phyloP scores from a whole-genome alignment of 2,113 vertebrate genomes.

The Menidia beryllina region DNA sequence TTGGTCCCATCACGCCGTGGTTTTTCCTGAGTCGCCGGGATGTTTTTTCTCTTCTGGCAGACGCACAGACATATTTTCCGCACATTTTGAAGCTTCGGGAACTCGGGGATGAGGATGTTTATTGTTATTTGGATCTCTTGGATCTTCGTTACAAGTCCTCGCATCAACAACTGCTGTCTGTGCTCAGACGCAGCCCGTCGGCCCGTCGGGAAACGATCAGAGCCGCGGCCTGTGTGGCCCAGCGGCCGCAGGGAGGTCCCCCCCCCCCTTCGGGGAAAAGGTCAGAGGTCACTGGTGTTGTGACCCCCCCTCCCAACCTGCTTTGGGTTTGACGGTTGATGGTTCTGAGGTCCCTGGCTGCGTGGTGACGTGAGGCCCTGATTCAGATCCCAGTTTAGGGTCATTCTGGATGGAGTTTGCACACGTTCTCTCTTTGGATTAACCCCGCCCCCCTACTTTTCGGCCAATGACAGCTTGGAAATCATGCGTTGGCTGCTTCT shows the following conservation, averaged over 20 bases:
- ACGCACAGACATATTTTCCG: not conserved
- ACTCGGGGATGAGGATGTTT: constrained; percentile 24
- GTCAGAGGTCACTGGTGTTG: not conserved
- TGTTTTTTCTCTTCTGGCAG: not conserved
- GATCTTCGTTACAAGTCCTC: not conserved
- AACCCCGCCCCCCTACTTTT: too few species aligned
- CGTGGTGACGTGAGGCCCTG: too few species aligned
- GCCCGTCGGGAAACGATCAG: constrained; percentile 19
- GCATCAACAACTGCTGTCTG: constrained; percentile 21
- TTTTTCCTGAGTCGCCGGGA: not conserved
- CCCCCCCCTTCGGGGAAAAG: not conserved
- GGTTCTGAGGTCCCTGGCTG: too few species aligned
- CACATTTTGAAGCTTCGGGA: constrained; percentile 1
- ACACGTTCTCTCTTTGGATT: too few species aligned
- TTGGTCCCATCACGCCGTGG: not conserved
- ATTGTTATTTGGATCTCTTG: not conserved
- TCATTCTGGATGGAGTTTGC: too few species aligned
- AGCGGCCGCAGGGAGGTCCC: not conserved
- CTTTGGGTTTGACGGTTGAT: too few species aligned
- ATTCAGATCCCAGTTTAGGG: too few species aligned
- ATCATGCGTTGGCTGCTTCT: too few species aligned
- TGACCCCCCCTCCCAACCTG: not conserved
- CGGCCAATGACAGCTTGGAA: too few species aligned
- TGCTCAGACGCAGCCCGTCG: constrained; percentile 9
- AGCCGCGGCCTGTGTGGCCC: constrained; percentile 30